Percentiles rank a stretch among this genome's conserved stretches.
phyloP scores from a whole-genome alignment of 30 jellyfish, hydroid and myxozoan species.

The Aurelia aurita complex sp. Pacific region DNA sequence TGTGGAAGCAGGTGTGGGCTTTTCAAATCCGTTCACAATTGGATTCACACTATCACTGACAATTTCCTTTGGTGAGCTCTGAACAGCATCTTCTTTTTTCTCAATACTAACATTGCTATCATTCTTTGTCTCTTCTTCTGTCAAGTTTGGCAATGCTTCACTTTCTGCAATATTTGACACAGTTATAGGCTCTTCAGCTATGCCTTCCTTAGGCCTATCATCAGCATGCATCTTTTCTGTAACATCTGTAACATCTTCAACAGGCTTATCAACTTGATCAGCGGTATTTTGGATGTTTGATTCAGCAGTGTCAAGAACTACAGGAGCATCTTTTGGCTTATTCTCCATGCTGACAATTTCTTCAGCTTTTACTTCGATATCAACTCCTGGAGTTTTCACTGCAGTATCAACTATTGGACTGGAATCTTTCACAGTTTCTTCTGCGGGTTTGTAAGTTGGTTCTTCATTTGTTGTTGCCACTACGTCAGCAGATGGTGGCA shows the following conservation, averaged over 20 bases:
- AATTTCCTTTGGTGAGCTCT: not conserved
- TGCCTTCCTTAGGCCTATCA: not conserved
- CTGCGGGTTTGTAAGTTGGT: too few species aligned
- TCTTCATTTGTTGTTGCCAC: too few species aligned
- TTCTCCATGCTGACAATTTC: too few species aligned
- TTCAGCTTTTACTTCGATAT: too few species aligned
- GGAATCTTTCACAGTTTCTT: not conserved
- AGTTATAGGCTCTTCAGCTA: not conserved
- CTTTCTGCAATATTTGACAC: not conserved
- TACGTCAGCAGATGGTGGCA: too few species aligned
- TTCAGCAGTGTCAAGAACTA: not conserved
- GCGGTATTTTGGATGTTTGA: not conserved
- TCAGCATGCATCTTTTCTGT: not conserved
- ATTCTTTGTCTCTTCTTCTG: not conserved
- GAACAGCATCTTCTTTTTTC: not conserved
- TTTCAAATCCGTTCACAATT: slow-evolving; percentile 29
- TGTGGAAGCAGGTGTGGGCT: slow-evolving; percentile 3
- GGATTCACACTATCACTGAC: not conserved
- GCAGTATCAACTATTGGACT: not conserved
- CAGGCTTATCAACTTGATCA: not conserved
- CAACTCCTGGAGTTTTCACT: too few species aligned
- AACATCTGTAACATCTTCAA: not conserved
- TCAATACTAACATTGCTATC: not conserved
- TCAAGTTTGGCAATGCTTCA: not conserved
- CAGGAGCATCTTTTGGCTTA: too few species aligned